These are phyloP conservation scores for Trididemnum clinides DNA, from an alignment of 23 tunicate species.

Conservation along the genomic window DNA sequence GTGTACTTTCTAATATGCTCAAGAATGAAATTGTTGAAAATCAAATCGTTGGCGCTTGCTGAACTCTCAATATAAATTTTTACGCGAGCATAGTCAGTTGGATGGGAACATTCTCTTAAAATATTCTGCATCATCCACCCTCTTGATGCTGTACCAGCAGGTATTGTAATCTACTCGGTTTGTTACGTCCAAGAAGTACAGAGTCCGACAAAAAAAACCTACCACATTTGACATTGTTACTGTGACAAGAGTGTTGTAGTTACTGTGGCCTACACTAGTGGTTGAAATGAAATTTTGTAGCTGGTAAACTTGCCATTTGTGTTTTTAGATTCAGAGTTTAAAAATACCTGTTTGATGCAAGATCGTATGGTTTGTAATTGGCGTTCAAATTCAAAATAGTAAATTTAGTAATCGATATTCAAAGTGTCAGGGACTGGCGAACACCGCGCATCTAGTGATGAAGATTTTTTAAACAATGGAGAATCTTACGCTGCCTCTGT, in stretches of 20 bases:
- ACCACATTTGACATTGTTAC: slow-evolving; percentile 9
- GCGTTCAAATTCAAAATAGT: not conserved
- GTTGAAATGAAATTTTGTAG: slow-evolving; percentile 19
- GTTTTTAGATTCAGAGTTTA: slow-evolving; percentile 10
- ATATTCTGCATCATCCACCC: too few species aligned
- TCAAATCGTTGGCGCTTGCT: too few species aligned
- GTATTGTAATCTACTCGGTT: too few species aligned
- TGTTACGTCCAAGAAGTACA: too few species aligned
- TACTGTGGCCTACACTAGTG: too few species aligned
- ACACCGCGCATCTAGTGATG: slow-evolving; percentile 12
- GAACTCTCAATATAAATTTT: too few species aligned
- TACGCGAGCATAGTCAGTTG: too few species aligned
- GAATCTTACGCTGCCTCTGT: slow-evolving; percentile 6
- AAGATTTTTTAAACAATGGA: slow-evolving; percentile 14
- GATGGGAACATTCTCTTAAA: too few species aligned
- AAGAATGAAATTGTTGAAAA: too few species aligned
- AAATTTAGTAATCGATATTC: slow-evolving; percentile 1
- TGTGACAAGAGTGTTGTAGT: slow-evolving; percentile 5
- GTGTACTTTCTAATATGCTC: too few species aligned
- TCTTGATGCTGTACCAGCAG: too few species aligned
- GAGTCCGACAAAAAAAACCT: slow-evolving; percentile 1
- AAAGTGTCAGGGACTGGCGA: slow-evolving; percentile 24
- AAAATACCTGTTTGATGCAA: not conserved
- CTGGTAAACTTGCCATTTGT: slow-evolving; percentile 18
- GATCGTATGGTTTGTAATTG: not conserved